Base-by-base conservation (phyloP, 2,888 invertebrate species). In the Thereva nobilitata region DNA sequence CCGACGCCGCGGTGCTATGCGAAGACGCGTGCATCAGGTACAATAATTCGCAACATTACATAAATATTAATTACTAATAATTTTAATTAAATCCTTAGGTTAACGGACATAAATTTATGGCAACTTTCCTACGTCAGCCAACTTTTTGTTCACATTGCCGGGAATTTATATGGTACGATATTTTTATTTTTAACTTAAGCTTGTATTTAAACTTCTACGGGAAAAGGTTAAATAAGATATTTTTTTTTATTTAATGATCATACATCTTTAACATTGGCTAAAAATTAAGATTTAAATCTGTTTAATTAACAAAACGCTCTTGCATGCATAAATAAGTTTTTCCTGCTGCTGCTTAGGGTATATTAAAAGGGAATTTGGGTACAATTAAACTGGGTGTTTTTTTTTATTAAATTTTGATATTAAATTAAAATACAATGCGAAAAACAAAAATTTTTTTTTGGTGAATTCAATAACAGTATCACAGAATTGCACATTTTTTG, bases 91-190 rank as follows among this genome's bases (percentile, higher is more conserved):
- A 54, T 42, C n/a, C 37, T 65, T 70, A 81, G 81, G 88, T 90
- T 72, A 97, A 93, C 83, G 98, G 97, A 55, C 99, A 99, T 86
- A 99, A 99, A 85, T 99, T 99, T 84, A 98, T 99, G 98, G 98
- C 98, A 72, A 97, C 98, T 72, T 97, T 96, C 84, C 87, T 99
- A 76, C 88, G 96, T 63, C 99, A 99, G 83, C 98, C 98, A 73
- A 98, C 98, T 75, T 99, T 99, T 86, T 99, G 99, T 87, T 97
- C 97, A 78, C 96, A 97, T 84, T 99, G 99, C 85, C 89, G 93
- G 75, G 97, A 97, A 84, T 99, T 99, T 83, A 98, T 99, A 81
- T 98, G 98, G 98, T 95, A 82, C 84, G 87, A 61, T 67, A 66
- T 54, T 59, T 54, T 64, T 57, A 7, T 53, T 53, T 35, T 44